Conservation (phyloP, 30 jellyfish, hydroid and myxozoan genomes). For the Sanderia malayensis region DNA sequence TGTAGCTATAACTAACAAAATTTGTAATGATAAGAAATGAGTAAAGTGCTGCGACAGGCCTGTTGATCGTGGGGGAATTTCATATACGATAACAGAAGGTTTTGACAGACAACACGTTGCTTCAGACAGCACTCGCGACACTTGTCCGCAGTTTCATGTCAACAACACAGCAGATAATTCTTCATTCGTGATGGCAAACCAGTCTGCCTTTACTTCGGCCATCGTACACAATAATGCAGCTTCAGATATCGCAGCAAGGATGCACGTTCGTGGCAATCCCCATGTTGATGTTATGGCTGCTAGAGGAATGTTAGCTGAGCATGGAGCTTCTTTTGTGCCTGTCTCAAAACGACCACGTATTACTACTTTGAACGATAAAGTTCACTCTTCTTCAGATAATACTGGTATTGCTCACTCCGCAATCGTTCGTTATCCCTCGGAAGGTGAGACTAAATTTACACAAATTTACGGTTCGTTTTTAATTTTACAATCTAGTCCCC, state of each 20-base stretch:
- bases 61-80: too few species aligned
- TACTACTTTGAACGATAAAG: constrained; percentile 52
- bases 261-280: constrained; percentile 39
- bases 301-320: constrained; percentile 58
- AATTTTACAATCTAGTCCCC: too few species aligned
- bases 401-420: constrained; percentile 44
- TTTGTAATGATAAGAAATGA: too few species aligned
- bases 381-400: constrained; percentile 41
- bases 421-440: constrained; percentile 41
- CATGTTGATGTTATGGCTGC: constrained; percentile 56
- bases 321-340: constrained; percentile 53
- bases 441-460: constrained; percentile 24
- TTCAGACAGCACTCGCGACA: too few species aligned
- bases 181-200: constrained; percentile 64
- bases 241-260: constrained; percentile 35
- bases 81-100: too few species aligned
- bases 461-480: too few species aligned
- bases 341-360: constrained; percentile 53
- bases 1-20: too few species aligned
- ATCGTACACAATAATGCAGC: constrained; percentile 64
- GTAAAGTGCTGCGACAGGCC: too few species aligned
- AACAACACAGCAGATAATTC: too few species aligned
- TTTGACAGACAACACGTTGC: too few species aligned
- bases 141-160: too few species aligned
- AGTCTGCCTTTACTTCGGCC: constrained; percentile 58